These are phyloP conservation scores for Holothuria leucospilota DNA, from an alignment of 53 echinoderm and acorn worm genomes.

Conservation along the genomic window DNA sequence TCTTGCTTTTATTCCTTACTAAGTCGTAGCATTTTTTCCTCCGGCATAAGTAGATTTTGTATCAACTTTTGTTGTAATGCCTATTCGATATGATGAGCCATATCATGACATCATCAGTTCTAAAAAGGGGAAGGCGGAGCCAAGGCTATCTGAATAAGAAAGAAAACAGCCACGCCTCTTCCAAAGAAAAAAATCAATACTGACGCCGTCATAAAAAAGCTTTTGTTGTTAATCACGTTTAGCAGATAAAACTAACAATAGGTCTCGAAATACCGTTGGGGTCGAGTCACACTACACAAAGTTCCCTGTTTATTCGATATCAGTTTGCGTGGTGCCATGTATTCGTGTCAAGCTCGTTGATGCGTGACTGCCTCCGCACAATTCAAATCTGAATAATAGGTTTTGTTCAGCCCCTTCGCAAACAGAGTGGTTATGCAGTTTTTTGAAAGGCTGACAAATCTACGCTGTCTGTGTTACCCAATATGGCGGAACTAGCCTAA, in stretches of 20 bases:
- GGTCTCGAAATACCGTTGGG: slow-evolving; percentile 15
- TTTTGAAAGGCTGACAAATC: too few relatives aligned
- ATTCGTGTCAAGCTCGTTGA: not conserved
- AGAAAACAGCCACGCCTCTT: not conserved
- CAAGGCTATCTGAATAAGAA: not conserved
- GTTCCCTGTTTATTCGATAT: not conserved
- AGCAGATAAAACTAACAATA: slow-evolving; percentile 4
- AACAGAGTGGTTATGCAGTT: too few relatives aligned
- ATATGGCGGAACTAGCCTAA: too few relatives aligned
- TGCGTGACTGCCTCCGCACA: slow-evolving; percentile 5
- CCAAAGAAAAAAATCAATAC: slow-evolving; percentile 1
- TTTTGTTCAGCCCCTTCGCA: too few relatives aligned
- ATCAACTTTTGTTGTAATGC: too few relatives aligned
- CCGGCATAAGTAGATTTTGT: too few relatives aligned
- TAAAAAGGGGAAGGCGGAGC: slow-evolving; percentile 6
- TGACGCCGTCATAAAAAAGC: not conserved
- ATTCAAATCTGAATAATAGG: too few relatives aligned
- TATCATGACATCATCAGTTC: too few relatives aligned
- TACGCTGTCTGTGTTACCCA: too few relatives aligned
- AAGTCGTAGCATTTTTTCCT: too few relatives aligned
- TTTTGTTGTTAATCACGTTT: slow-evolving; percentile 5
- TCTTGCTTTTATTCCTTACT: too few relatives aligned
- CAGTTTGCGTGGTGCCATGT: not conserved
- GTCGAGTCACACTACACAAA: slow-evolving; percentile 12
- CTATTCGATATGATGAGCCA: too few relatives aligned